Percentiles rank a stretch among this genome's conserved stretches.
These are phyloP conservation scores for Microplitis demolitor DNA, from an alignment of 1,140 invertebrate species.

Conservation along the genomic window DNA sequence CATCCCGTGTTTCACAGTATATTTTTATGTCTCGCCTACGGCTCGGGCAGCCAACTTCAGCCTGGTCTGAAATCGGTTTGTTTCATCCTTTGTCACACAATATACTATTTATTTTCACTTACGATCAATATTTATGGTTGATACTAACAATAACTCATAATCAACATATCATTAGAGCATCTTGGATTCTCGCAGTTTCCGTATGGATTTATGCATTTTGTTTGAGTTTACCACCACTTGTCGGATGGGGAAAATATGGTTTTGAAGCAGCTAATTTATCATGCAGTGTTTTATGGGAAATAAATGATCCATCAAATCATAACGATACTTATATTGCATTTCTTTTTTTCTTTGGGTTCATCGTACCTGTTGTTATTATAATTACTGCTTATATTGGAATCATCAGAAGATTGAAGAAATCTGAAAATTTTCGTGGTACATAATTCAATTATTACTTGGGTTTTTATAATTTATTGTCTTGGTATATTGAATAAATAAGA, in stretches of 20 bases:
- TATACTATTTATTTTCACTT: no score
- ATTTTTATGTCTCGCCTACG: no score
- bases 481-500: background rate
- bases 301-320: slow-evolving; percentile 62
- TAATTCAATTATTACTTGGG: background rate
- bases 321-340: slow-evolving; percentile 68
- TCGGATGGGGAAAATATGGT: slow-evolving; percentile 77
- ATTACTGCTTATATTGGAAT: slow-evolving; percentile 72
- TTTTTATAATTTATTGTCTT: background rate
- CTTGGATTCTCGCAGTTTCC: slow-evolving; percentile 61
- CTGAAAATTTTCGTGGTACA: slow-evolving; percentile 50
- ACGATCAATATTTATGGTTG: no score
- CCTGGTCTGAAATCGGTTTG: no score
- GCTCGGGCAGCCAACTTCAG: no score
- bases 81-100: no score
- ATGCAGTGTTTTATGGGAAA: slow-evolving; percentile 80
- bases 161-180: slow-evolving; percentile 36
- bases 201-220: slow-evolving; percentile 75
- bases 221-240: slow-evolving; percentile 70
- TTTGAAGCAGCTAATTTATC: slow-evolving; percentile 76
- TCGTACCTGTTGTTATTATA: slow-evolving; percentile 71
- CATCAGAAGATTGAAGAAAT: slow-evolving; percentile 67
- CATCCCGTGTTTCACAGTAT: background rate
- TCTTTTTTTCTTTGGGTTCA: slow-evolving; percentile 70
- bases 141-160: no score